Conservation (phyloP, 2,113 vertebrate species). For the Gulo gulo region DNA sequence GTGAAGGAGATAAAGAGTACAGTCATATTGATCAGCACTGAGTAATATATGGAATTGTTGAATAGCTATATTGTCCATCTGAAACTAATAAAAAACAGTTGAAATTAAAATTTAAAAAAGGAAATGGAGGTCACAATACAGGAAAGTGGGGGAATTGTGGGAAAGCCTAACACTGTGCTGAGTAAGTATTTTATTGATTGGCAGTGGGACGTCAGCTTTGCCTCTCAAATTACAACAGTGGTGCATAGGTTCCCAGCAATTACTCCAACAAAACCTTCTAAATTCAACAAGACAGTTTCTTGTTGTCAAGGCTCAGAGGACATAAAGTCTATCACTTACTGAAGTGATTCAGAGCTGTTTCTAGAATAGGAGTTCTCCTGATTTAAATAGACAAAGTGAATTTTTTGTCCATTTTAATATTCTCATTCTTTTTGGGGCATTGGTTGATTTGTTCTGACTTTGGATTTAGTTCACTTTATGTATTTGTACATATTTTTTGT, state of each 20-base stretch:
- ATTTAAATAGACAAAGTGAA: neutral
- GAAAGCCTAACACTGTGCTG: neutral
- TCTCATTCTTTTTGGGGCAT: neutral
- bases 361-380: neutral
- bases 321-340: neutral
- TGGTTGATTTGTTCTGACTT: neutral
- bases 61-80: neutral
- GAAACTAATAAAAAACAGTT: neutral
- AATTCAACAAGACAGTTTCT: neutral
- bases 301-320: neutral
- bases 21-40: neutral
- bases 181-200: neutral
- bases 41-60: neutral
- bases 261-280: neutral
- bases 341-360: neutral
- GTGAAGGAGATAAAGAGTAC: neutral
- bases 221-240: neutral
- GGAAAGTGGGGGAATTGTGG: neutral
- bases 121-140: neutral
- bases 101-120: neutral
- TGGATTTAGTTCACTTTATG: conserved; percentile 24
- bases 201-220: neutral
- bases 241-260: neutral
- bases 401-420: neutral
- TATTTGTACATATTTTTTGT: neutral